Conservation (phyloP, 2,797 vertebrate species). For the Mastacembelus armatus region DNA sequence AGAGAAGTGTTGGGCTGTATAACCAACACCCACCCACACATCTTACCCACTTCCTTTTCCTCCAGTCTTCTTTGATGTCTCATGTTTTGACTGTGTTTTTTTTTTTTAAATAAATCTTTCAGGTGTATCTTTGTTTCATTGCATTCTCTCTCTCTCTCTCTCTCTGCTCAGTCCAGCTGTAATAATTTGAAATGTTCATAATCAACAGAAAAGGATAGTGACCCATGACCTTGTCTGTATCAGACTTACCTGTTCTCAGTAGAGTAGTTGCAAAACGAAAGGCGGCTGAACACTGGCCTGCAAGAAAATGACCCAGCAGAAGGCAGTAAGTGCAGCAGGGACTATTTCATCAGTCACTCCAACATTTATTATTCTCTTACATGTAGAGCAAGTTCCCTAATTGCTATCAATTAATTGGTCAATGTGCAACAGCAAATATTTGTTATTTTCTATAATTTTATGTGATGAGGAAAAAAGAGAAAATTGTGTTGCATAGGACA, state of each 20-base stretch:
- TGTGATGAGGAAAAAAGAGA: not conserved
- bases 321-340: not conserved
- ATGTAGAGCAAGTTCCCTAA: conserved; percentile 38
- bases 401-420: conserved; percentile 44
- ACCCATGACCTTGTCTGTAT: not conserved
- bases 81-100: not conserved
- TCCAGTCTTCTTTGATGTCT: conserved; percentile 21
- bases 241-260: not conserved
- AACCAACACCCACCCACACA: conserved; percentile 24
- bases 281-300: not conserved
- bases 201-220: not conserved
- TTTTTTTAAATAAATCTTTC: conserved; percentile 19
- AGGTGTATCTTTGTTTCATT: conserved; percentile 12
- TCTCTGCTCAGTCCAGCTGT: not conserved
- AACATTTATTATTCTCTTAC: conserved; percentile 25
- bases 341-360: not conserved
- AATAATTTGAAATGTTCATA: not conserved
- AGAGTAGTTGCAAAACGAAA: conserved; percentile 6
- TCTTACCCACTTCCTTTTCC: conserved; percentile 32
- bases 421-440: conserved; percentile 19
- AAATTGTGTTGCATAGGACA: conserved; percentile 8
- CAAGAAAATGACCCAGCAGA: no score
- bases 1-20: not conserved
- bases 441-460: conserved; percentile 20
- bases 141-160: not conserved